Evolutionary conservation across 2,797 vertebrate species (phyloP), one percentile per base, ranked within the genome.

Genomic region (Furcifer pardalis): DNA sequence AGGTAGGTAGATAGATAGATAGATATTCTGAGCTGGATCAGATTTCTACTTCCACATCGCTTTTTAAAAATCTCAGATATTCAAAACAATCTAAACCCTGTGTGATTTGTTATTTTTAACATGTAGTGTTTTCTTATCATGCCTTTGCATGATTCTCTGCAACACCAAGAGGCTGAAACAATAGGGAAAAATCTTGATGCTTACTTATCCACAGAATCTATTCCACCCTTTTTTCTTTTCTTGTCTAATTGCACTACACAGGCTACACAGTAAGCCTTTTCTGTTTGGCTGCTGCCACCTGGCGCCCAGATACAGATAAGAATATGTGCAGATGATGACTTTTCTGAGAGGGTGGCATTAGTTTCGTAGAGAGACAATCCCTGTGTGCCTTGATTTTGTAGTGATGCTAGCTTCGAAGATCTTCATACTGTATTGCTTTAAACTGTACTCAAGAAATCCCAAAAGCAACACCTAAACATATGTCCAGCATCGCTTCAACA

Each of bases 221-320:
- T 9, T 21, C 7, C 46, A 30, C 68, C 56, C 65, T 32, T 49
- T 25, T n/a, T 35, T 52, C 65, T 32, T 49, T 25, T n/a, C 49
- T 52, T 65, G 60, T 12, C 42, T 46, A 12, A 15, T 46, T 37
- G n/a, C 37, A 37, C 13, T 37, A 7, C 7, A 23, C 1, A 7
- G 30, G 32, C 65, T 7, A 46, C 42, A 5, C 32, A 4, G 6
- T 8, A 1, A 5, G 59, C 21, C 46, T 74, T 76, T 3, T 60
- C 30, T 44, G 19, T 40, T 66, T 23, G 46, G 63, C 8, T 62
- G 32, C 65, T 81, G 73, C 79, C 84, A 69, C 42, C 84, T 86
- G n/a, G 73, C 71, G 83, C 30, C 77, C 32, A 65, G 35, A 19
- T 3, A n/a, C 23, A 35, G 21, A 21, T 23, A 19, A 35, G 27